phyloP scores from a whole-genome alignment of 2,888 invertebrate genomes.

The Amiota communis region DNA sequence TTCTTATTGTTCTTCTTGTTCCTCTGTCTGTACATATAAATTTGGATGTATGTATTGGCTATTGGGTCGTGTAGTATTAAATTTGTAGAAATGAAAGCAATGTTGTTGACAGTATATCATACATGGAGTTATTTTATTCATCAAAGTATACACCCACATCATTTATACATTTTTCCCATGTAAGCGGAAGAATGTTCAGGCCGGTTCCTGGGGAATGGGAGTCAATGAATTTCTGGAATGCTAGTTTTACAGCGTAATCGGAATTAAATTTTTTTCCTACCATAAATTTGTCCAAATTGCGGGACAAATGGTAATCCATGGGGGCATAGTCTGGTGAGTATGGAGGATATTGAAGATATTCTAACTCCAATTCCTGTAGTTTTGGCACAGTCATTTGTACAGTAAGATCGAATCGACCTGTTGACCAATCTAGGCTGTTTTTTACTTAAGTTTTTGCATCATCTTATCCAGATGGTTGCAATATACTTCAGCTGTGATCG shows the following conservation, averaged over 20 bases:
- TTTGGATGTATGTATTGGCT: too few species aligned
- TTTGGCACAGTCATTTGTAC: constrained; percentile 1
- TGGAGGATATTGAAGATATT: neutral
- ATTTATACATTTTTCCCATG: neutral
- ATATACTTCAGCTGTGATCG: too few species aligned
- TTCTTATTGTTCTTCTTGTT: too few species aligned
- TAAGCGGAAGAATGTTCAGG: neutral
- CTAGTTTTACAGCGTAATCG: too few species aligned
- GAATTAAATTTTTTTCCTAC: neutral
- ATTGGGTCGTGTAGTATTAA: neutral
- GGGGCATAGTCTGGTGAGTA: neutral
- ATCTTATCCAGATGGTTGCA: too few species aligned
- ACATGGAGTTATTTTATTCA: neutral
- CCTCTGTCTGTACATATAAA: too few species aligned
- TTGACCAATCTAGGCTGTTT: neutral
- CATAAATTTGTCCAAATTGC: neutral
- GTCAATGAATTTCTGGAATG: neutral
- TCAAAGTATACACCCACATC: neutral
- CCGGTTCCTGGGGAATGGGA: neutral
- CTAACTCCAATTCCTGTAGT: neutral
- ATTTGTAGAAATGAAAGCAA: neutral
- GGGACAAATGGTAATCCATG: neutral
- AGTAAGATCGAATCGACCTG: neutral
- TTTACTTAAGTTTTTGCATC: too few species aligned
- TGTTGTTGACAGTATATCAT: neutral